Evolutionary conservation across 2,797 vertebrate species (phyloP).

Genomic region (Rhinophrynus dorsalis): DNA sequence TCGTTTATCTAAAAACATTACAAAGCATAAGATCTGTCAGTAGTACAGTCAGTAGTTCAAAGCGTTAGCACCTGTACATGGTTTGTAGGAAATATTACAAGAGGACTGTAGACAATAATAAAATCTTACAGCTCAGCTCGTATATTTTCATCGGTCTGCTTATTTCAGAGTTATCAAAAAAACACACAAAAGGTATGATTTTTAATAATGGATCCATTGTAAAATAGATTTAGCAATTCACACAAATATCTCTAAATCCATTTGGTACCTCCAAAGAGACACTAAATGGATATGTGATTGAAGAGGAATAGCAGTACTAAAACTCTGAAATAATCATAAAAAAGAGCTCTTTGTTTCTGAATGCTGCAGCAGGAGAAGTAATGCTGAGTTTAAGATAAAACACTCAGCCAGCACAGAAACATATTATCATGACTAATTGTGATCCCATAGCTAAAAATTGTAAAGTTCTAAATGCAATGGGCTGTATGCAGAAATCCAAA

Average conservation of each 20-base stretch:
- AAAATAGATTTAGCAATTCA: slow-evolving; percentile 52
- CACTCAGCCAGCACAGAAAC: neutral
- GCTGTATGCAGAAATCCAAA: too few species aligned
- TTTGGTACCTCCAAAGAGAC: slow-evolving; percentile 47
- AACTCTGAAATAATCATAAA: slow-evolving; percentile 49
- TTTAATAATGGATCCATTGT: slow-evolving; percentile 51
- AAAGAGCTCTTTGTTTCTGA: slow-evolving; percentile 37
- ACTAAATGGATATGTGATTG: slow-evolving; percentile 50
- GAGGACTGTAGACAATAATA: slow-evolving; percentile 43
- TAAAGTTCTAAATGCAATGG: too few species aligned
- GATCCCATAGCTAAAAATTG: neutral
- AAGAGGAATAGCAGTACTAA: slow-evolving; percentile 47
- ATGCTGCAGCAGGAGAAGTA: slow-evolving; percentile 3
- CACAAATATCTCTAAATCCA: slow-evolving; percentile 50
- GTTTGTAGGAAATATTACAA: slow-evolving; percentile 43
- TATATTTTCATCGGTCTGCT: slow-evolving; percentile 49
- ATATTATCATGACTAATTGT: neutral
- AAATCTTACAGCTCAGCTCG: slow-evolving; percentile 44
- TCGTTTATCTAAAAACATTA: slow-evolving; percentile 48
- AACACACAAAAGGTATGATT: slow-evolving; percentile 50
- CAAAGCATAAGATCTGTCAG: slow-evolving; percentile 36
- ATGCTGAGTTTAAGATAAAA: slow-evolving; percentile 18
- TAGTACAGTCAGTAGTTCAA: slow-evolving; percentile 41
- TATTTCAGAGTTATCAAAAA: slow-evolving; percentile 48
- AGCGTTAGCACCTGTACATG: slow-evolving; percentile 39